A percentile compares a stretch with the other conserved stretches of the same genome.
Conservation (phyloP, 1,140 invertebrate species). For the Drosophila arizonae region DNA sequence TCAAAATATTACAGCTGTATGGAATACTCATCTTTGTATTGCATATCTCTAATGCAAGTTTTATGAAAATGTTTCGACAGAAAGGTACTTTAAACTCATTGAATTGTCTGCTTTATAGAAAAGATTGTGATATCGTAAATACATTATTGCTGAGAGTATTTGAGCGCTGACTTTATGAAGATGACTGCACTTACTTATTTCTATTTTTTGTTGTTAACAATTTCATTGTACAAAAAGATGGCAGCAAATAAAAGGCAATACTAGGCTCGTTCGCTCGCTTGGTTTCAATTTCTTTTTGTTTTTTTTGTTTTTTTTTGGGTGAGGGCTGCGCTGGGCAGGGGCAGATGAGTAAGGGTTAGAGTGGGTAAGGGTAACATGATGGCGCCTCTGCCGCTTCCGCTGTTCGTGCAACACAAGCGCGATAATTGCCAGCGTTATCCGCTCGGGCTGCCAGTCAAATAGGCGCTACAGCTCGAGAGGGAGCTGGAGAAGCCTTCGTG, state of each 20-base stretch:
- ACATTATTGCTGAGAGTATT: background rate
- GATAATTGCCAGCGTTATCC: conserved; percentile 81
- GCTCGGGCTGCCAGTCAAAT: conserved; percentile 79
- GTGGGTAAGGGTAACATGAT: conserved; percentile 62
- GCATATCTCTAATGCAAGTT: too few species aligned
- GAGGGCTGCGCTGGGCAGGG: background rate
- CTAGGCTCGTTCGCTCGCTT: conserved; percentile 2
- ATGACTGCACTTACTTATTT: conserved; percentile 7
- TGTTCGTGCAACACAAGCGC: conserved; percentile 77
- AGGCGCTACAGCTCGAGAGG: conserved; percentile 47
- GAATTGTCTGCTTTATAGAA: too few species aligned
- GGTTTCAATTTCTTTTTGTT: background rate
- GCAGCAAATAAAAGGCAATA: conserved; percentile 34
- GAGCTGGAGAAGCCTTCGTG: conserved; percentile 55
- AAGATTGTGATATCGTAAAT: background rate
- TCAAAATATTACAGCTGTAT: too few species aligned
- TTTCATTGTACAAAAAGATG: conserved; percentile 67
- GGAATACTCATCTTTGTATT: too few species aligned
- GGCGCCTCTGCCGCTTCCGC: conserved; percentile 80
- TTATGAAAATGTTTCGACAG: too few species aligned
- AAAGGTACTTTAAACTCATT: too few species aligned
- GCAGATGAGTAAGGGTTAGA: background rate
- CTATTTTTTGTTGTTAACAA: conserved; percentile 54
- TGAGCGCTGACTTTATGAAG: background rate
- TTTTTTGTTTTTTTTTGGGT: background rate